A percentile compares a stretch with the other conserved stretches of the same genome.
phyloP scores from a whole-genome alignment of 1,140 invertebrate genomes.

The Artemia franciscana region DNA sequence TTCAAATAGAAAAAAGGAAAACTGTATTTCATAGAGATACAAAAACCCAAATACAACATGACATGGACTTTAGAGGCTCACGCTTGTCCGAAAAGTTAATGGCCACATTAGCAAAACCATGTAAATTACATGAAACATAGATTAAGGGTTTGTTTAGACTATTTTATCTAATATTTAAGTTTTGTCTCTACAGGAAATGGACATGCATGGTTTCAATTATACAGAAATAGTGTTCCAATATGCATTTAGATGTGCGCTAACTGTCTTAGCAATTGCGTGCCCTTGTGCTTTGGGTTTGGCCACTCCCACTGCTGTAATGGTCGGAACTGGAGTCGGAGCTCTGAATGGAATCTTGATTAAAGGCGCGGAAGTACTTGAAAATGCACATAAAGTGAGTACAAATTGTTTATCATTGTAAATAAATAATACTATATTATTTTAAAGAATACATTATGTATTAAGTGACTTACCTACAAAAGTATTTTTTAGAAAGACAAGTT shows the following conservation, averaged over 20 bases:
- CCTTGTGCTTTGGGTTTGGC: constrained; percentile 91
- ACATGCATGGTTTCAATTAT: constrained; percentile 24
- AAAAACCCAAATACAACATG: no score
- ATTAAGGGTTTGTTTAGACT: no score
- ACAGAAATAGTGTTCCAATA: constrained; percentile 56
- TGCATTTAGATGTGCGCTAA: constrained; percentile 84
- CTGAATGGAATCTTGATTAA: constrained; percentile 89
- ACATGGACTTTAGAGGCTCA: no score
- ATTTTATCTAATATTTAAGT: constrained; percentile 6
- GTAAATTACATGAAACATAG: constrained; percentile 4
- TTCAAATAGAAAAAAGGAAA: background rate
- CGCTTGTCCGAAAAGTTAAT: background rate
- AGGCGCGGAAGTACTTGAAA: constrained; percentile 87
- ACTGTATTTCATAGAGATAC: background rate
- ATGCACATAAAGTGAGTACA: constrained; percentile 90
- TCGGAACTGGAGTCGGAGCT: constrained; percentile 87
- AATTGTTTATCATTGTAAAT: no score
- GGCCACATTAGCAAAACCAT: background rate
- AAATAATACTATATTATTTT: no score
- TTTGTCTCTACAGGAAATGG: constrained; percentile 17
- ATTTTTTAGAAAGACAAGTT: no score
- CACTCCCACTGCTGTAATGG: constrained; percentile 96
- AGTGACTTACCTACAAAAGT: no score
- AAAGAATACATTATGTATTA: no score
- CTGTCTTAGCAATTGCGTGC: constrained; percentile 91